Conservation (phyloP, 1,140 invertebrate species). For the Periplaneta americana region DNA sequence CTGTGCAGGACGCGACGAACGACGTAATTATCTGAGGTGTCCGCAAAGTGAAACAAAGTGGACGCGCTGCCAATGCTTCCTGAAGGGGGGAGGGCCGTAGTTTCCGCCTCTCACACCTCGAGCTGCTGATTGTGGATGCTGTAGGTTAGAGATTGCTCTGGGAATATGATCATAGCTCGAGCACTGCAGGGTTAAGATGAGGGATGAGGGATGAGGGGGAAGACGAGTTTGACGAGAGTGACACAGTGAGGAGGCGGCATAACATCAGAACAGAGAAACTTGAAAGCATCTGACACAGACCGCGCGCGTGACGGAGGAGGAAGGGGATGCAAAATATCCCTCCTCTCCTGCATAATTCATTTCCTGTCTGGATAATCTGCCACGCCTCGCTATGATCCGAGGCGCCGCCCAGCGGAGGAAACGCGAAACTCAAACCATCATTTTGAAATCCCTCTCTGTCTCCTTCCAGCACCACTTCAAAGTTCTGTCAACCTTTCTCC, state of each 20-base stretch:
- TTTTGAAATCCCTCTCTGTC: neutral
- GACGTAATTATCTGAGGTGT: neutral
- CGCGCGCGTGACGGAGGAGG: neutral
- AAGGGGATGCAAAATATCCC: neutral
- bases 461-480: neutral
- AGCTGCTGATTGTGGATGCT: neutral
- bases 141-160: neutral
- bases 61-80: no score
- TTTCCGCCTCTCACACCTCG: neutral
- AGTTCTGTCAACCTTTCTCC: neutral
- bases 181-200: neutral
- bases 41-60: neutral
- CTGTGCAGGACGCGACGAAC: no score
- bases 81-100: neutral
- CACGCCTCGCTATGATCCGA: neutral
- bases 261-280: neutral
- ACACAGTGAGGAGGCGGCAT: neutral
- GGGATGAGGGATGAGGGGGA: no score
- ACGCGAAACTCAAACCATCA: neutral
- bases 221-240: neutral
- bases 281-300: neutral
- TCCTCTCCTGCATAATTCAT: neutral
- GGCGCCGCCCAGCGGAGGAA: neutral
- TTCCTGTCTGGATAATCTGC: neutral
- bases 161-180: neutral